These are phyloP conservation scores for Neodontobutis hainanensis DNA, from an alignment of 2,113 vertebrate genomes.

Conservation along the genomic window DNA sequence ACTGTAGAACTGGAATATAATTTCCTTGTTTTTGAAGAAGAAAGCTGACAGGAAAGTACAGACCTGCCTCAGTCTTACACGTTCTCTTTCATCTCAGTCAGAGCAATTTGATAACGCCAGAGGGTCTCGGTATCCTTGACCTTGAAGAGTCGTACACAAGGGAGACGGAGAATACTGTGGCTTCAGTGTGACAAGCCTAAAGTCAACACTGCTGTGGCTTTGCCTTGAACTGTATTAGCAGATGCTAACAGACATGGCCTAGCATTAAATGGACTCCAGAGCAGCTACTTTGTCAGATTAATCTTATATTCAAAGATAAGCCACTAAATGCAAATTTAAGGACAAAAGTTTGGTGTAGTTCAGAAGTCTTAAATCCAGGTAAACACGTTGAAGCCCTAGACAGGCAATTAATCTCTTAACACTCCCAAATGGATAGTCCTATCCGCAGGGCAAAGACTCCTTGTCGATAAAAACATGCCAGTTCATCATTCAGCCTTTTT, in stretches of 20 bases:
- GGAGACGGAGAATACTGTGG: slow-evolving; percentile 3
- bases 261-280: slow-evolving; percentile 2
- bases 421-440: slow-evolving; percentile 28
- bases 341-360: slow-evolving; percentile 6
- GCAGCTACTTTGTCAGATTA: neutral
- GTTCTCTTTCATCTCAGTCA: slow-evolving; percentile 21
- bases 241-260: neutral
- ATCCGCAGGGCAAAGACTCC: slow-evolving; percentile 33
- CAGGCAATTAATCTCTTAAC: slow-evolving; percentile 58
- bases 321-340: neutral
- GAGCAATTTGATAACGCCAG: slow-evolving; percentile 27
- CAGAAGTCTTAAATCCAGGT: slow-evolving; percentile 7
- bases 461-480: slow-evolving; percentile 38
- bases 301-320: neutral
- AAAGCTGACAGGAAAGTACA: neutral
- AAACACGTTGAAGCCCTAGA: slow-evolving; percentile 52
- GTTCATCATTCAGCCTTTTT: slow-evolving; percentile 36
- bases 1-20: neutral
- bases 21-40: neutral
- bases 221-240: neutral
- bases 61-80: neutral
- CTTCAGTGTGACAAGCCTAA: neutral
- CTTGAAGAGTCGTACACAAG: slow-evolving; percentile 19
- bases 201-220: neutral
- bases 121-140: slow-evolving; percentile 17